These are phyloP conservation scores for Barnardius zonarius DNA, from an alignment of 2,113 vertebrate genomes.

Conservation along the genomic window DNA sequence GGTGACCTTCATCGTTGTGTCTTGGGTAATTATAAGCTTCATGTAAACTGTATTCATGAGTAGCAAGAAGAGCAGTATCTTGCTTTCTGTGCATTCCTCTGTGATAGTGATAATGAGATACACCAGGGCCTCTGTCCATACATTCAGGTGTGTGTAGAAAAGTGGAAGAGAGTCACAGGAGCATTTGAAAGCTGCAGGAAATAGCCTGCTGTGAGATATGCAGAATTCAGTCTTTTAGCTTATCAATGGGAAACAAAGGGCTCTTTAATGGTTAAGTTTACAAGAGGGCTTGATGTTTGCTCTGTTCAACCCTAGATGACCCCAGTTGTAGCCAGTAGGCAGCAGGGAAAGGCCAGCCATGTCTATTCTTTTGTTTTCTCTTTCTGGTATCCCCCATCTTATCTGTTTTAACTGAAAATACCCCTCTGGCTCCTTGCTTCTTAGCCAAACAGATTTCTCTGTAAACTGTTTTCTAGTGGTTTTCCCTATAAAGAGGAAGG, in stretches of 20 bases:
- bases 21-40: neutral
- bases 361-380: neutral
- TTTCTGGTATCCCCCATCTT: neutral
- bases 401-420: neutral
- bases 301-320: neutral
- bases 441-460: neutral
- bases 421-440: neutral
- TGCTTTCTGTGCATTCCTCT: neutral
- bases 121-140: neutral
- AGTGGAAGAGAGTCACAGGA: neutral
- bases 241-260: neutral
- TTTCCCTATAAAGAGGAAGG: neutral
- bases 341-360: fast-evolving
- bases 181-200: neutral
- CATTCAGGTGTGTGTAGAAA: neutral
- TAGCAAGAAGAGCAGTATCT: neutral
- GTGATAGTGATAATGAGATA: neutral
- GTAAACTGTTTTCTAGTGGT: neutral
- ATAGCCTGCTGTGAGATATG: neutral
- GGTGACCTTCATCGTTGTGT: neutral
- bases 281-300: neutral
- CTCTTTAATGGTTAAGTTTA: neutral
- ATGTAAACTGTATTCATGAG: neutral
- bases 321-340: neutral
- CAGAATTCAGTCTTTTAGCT: neutral